Conservation (phyloP, 2,888 invertebrate genomes). For the Andrena fulva region DNA sequence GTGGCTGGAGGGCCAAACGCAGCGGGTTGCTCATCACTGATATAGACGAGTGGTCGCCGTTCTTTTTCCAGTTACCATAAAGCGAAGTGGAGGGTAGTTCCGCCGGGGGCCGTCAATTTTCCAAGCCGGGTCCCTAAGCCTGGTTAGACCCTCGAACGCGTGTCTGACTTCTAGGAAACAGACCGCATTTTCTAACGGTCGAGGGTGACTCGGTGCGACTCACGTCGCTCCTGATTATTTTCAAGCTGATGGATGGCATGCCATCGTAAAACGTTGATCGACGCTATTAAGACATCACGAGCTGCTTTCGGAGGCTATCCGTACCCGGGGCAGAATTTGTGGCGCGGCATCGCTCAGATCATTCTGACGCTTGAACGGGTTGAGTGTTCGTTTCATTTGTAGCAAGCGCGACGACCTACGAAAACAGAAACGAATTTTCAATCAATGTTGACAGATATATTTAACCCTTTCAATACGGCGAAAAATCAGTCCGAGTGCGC, state of each 20-base stretch:
- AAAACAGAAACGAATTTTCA: background rate
- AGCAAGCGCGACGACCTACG: background rate
- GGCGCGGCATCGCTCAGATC: background rate
- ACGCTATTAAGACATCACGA: constrained; percentile 24
- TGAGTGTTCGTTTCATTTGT: background rate
- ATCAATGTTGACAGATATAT: background rate
- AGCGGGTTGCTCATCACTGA: too few relatives aligned
- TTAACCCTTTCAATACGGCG: too few relatives aligned
- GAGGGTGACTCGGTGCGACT: constrained; percentile 41
- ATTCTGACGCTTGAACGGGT: background rate
- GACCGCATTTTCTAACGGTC: too few relatives aligned
- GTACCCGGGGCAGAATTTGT: background rate
- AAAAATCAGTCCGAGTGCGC: too few relatives aligned
- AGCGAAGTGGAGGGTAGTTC: too few relatives aligned
- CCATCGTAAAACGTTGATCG: constrained; percentile 40
- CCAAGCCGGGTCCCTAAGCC: too few relatives aligned
- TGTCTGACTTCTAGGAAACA: too few relatives aligned
- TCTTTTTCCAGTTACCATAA: too few relatives aligned
- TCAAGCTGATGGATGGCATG: constrained; percentile 49
- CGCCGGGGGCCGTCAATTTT: too few relatives aligned
- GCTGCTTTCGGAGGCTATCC: background rate
- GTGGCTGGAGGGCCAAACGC: too few relatives aligned
- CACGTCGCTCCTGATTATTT: constrained; percentile 51
- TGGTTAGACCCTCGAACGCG: too few relatives aligned
- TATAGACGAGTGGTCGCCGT: background rate